Percentiles rank a stretch among this genome's conserved stretches.
Evolutionary conservation across 2,113 vertebrate species (phyloP).

Genomic region (Rhinopithecus roxellana): DNA sequence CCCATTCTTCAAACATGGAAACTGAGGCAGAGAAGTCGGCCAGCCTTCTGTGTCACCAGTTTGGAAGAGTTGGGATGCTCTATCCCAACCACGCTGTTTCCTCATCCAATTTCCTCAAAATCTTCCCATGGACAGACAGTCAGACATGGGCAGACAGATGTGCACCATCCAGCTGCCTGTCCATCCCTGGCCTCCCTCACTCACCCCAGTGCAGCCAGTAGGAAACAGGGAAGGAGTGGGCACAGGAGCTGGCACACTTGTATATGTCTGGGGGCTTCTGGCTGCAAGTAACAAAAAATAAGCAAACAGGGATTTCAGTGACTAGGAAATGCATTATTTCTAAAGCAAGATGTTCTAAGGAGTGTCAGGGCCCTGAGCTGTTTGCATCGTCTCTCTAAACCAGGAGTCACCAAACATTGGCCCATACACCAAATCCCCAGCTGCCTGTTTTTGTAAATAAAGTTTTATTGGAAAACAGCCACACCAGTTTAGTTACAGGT

Average conservation of each 20-base stretch:
- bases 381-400: neutral
- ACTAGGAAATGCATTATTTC: neutral
- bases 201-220: neutral
- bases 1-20: neutral
- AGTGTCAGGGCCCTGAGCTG: neutral
- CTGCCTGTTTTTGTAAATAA: neutral
- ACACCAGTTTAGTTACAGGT: neutral
- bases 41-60: no score
- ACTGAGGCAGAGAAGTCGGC: neutral
- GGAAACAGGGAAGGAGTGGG: no score
- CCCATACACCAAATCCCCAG: neutral
- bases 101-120: neutral
- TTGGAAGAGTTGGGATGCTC: neutral
- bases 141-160: neutral
- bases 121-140: neutral
- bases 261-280: neutral
- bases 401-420: no score
- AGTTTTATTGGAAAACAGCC: neutral
- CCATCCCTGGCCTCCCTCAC: neutral
- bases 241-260: no score
- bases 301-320: neutral
- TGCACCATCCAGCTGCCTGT: neutral
- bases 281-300: neutral
- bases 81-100: fast-evolving
- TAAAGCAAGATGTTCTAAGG: neutral